Evolutionary conservation across 2,797 vertebrate genomes (phyloP).

Genomic region (Staurois parvus): DNA sequence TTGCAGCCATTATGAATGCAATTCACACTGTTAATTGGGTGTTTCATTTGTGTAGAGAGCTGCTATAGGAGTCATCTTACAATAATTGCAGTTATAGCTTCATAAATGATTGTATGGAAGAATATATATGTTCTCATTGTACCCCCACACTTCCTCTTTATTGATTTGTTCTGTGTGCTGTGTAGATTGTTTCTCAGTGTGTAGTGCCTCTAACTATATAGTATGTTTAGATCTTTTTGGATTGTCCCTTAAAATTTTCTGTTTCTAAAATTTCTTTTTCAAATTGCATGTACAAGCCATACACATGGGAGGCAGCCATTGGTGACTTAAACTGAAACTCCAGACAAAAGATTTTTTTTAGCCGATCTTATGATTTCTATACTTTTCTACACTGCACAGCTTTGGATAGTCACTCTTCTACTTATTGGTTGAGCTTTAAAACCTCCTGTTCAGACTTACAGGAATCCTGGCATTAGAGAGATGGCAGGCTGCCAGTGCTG

Average conservation of each 20-base stretch:
- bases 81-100: no score
- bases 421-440: neutral
- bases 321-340: neutral
- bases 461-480: no score
- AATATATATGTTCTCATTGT: slow-evolving; percentile 1
- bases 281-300: neutral
- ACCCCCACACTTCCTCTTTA: slow-evolving; percentile 5
- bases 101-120: neutral
- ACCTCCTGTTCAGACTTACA: neutral
- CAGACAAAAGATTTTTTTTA: neutral
- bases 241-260: neutral
- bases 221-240: neutral
- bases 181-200: neutral
- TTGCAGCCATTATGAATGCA: no score
- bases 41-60: no score
- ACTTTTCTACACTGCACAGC: neutral
- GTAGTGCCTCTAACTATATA: neutral
- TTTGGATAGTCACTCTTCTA: neutral
- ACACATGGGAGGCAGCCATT: neutral
- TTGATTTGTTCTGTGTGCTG: neutral
- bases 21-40: no score
- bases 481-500: neutral
- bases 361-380: neutral
- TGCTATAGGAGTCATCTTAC: no score
- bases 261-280: neutral